phyloP scores from a whole-genome alignment of 2,888 invertebrate genomes.

The Yponomeuta plumbellus region DNA sequence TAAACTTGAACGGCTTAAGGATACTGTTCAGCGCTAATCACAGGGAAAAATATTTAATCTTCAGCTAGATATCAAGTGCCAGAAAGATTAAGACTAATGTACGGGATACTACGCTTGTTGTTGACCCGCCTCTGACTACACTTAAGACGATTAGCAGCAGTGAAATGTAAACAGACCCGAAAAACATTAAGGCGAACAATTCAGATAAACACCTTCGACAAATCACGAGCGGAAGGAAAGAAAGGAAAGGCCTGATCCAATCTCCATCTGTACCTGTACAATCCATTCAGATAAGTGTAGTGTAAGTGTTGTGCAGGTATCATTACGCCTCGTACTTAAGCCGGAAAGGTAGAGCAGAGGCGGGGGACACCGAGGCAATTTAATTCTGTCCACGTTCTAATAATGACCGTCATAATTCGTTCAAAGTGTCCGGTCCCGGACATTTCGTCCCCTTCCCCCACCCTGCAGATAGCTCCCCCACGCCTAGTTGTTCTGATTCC shows the following conservation, averaged over 20 bases:
- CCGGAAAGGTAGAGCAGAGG: slow-evolving; percentile 51
- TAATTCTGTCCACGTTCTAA: slow-evolving; percentile 80
- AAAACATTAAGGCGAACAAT: neutral
- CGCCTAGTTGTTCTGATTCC: slow-evolving; percentile 46
- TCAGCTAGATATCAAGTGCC: neutral
- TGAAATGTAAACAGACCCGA: neutral
- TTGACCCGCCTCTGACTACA: neutral
- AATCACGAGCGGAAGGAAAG: neutral
- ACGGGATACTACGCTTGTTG: too few species aligned
- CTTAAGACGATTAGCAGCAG: neutral
- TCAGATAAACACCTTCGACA: neutral
- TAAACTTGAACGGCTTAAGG: neutral
- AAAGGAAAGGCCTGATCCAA: neutral
- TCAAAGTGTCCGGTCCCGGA: slow-evolving; percentile 78
- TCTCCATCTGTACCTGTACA: neutral
- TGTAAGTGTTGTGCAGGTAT: slow-evolving; percentile 66
- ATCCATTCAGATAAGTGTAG: slow-evolving; percentile 5
- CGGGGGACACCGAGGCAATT: slow-evolving; percentile 69
- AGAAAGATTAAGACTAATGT: neutral
- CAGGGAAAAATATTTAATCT: too few species aligned
- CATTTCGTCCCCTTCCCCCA: slow-evolving; percentile 56
- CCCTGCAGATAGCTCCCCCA: slow-evolving; percentile 31
- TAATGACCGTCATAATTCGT: slow-evolving; percentile 80
- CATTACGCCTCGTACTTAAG: slow-evolving; percentile 69
- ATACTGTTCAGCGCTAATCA: neutral